A percentile compares a stretch with the other conserved stretches of the same genome.
Evolutionary conservation across 2,888 invertebrate species (phyloP).

Genomic region (Hydrotaea diabolus): DNA sequence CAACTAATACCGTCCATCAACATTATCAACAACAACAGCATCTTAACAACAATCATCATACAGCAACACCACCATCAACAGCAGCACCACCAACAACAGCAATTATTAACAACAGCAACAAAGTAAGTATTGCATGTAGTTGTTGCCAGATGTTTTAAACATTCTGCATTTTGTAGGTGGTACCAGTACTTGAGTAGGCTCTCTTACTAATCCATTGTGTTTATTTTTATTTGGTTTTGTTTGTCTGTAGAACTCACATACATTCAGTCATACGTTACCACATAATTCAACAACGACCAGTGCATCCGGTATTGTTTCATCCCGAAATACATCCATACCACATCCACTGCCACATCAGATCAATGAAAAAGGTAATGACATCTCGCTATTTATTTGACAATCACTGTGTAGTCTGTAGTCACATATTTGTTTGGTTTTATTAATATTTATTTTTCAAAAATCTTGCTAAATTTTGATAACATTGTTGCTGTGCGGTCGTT

Average conservation of each 20-base stretch:
- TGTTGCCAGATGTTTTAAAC: constrained; percentile 20
- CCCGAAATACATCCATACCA: constrained; percentile 80
- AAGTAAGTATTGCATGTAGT: constrained; percentile 58
- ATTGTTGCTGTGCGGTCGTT: too few relatives aligned
- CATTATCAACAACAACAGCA: constrained; percentile 56
- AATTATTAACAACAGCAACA: constrained; percentile 53
- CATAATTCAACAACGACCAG: constrained; percentile 69
- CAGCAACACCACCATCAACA: constrained; percentile 43
- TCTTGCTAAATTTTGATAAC: too few relatives aligned
- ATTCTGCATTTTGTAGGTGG: too few relatives aligned
- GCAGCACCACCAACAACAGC: constrained; percentile 51
- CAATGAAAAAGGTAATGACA: constrained; percentile 71
- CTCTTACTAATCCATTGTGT: constrained; percentile 36
- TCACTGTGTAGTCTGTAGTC: too few relatives aligned
- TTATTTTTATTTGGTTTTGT: constrained; percentile 58
- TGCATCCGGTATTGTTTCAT: constrained; percentile 73
- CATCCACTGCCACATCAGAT: constrained; percentile 81
- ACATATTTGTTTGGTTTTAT: too few relatives aligned
- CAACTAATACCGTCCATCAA: constrained; percentile 55
- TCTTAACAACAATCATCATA: constrained; percentile 52
- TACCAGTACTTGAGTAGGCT: constrained; percentile 44
- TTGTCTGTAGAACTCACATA: constrained; percentile 72
- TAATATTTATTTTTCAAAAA: too few relatives aligned
- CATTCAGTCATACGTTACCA: constrained; percentile 77
- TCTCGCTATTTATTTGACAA: neutral